Evolutionary conservation across 37 sponge, comb jelly and placozoan genomes (phyloP), one percentile per base, ranked within the genome.

Genomic region (Hormiphora californensis): DNA sequence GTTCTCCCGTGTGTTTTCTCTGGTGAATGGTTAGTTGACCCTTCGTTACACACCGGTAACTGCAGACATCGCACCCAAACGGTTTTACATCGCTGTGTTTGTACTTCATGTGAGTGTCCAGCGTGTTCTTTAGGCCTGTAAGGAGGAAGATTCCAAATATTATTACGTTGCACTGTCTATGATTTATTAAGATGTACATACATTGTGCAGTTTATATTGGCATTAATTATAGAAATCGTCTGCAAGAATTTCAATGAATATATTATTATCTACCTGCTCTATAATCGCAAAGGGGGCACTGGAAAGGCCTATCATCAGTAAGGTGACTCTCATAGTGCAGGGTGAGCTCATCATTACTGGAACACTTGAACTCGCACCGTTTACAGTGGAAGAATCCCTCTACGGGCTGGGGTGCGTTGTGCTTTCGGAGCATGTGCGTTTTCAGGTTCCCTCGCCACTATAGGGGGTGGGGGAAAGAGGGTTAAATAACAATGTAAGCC

Each of bases 81-180:
- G 81, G 81, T 40, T 73, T 73, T 28, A 43, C 81, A 2, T 27
- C 35, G 38, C 81, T 73, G 81, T 73, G 81, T 21, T 73, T 73
- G 81, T 73, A 73, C 46, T 73, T 73, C 81, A 73, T 73, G 25
- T 73, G 81, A 1, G 81, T 73, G 23, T 73, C 81, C 39, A 73
- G 81, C 11, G 81, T 73, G 81, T 73, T 73, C 46, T 73, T 73
- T 43, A 73, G 81, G n/a, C n/a, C n/a, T n/a, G n/a, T n/a, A n/a
- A n/a, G n/a, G n/a, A n/a, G n/a, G n/a, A n/a, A n/a, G n/a, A n/a
- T n/a, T n/a, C n/a, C n/a, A n/a, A n/a, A n/a, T n/a, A n/a, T n/a
- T n/a, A n/a, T n/a, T n/a, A n/a, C n/a, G n/a, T n/a, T n/a, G n/a
- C n/a, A n/a, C n/a, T n/a, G n/a, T n/a, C n/a, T n/a, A n/a, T n/a